Conservation (phyloP, 2,797 vertebrate genomes). For the Enteromius afrohamiltoni region DNA sequence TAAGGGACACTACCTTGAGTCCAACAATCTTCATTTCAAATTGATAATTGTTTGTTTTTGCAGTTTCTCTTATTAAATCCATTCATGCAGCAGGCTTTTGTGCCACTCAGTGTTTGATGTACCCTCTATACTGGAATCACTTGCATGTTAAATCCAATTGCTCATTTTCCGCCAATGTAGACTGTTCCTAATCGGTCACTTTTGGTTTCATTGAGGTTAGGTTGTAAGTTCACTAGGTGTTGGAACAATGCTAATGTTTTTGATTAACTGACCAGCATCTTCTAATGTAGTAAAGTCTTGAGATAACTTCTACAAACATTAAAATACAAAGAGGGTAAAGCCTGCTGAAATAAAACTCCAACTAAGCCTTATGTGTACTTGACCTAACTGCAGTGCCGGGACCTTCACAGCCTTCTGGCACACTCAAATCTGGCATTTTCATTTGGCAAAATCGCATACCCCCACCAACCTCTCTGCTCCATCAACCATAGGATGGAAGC, state of each 20-base stretch:
- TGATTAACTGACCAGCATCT: background rate
- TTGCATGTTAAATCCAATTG: background rate
- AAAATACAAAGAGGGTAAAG: background rate
- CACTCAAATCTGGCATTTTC: constrained; percentile 63
- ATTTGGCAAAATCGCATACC: constrained; percentile 64
- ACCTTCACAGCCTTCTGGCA: constrained; percentile 40
- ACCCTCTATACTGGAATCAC: background rate
- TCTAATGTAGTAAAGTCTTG: background rate
- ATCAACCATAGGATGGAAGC: constrained; percentile 61
- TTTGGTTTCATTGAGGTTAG: background rate
- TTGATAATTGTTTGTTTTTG: too few species aligned
- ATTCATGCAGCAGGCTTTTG: too few species aligned
- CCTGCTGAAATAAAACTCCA: background rate
- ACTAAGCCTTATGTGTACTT: constrained; percentile 26
- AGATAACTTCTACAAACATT: background rate
- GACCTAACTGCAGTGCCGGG: constrained; percentile 56
- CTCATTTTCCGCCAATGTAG: background rate
- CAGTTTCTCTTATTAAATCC: too few species aligned
- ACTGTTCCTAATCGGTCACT: background rate
- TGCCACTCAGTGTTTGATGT: too few species aligned
- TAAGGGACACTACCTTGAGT: too few species aligned
- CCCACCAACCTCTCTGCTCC: constrained; percentile 64
- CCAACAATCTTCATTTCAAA: too few species aligned
- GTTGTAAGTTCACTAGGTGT: background rate
- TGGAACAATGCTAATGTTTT: background rate